Evolutionary conservation across 1,140 invertebrate species (phyloP).

Genomic region (Microplitis demolitor): DNA sequence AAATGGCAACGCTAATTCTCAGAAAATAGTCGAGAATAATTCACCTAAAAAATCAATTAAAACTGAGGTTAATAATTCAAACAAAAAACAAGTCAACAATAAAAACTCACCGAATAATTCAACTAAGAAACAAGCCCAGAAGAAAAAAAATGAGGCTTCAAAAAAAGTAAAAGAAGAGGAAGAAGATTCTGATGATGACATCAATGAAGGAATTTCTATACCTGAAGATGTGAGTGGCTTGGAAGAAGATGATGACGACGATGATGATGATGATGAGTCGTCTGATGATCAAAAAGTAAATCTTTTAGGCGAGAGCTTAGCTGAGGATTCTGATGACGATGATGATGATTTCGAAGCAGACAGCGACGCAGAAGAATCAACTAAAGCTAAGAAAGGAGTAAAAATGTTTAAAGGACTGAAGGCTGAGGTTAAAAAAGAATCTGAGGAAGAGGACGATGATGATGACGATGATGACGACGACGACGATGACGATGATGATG

Average conservation of each 20-base stretch:
- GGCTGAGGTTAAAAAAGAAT: background rate
- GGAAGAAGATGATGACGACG: conserved; percentile 27
- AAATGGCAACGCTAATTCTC: conserved; percentile 18
- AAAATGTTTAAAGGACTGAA: conserved; percentile 39
- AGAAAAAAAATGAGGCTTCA: conserved; percentile 14
- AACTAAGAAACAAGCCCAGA: conserved; percentile 4
- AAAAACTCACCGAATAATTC: background rate
- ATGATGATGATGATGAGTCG: conserved; percentile 21
- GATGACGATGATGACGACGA: conserved; percentile 28
- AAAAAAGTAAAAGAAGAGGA: conserved; percentile 19
- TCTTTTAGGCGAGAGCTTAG: conserved; percentile 24
- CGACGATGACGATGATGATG: conserved; percentile 21
- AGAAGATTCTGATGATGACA: conserved; percentile 24
- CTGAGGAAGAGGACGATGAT: conserved; percentile 22
- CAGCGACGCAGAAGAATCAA: background rate
- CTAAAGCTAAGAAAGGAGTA: conserved; percentile 35
- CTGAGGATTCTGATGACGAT: conserved; percentile 27
- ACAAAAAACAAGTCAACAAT: background rate
- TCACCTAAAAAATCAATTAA: background rate
- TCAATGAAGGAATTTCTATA: conserved; percentile 25
- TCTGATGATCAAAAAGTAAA: conserved; percentile 16
- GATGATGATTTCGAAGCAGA: conserved; percentile 31
- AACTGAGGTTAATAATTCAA: background rate
- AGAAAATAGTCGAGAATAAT: background rate
- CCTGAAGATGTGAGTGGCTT: conserved; percentile 13